Evolutionary conservation across 2,797 vertebrate genomes (phyloP), one percentile per base, ranked within the genome.

Genomic region (Falco naumanni): DNA sequence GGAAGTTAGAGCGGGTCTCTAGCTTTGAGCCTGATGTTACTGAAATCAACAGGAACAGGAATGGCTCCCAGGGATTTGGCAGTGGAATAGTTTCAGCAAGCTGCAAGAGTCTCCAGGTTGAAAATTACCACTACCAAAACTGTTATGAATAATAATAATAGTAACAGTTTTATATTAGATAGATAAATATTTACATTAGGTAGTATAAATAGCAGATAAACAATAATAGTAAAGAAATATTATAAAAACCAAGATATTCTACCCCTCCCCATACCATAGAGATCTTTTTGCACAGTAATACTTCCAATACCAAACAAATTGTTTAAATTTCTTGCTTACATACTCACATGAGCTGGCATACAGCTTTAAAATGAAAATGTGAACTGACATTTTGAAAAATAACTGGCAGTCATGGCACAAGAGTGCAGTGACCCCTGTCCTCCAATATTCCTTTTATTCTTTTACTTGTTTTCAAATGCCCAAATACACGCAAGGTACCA

Each of bases 381-480:
- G 31, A 95, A 77, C 53, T 54, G 64, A 64, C 33, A 63, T 84
- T 96, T 72, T 72, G 50, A 84, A 95, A 92, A 94, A 65, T 37
- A 93, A 60, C 34, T 57, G 81, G 83, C 64, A 93, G 45, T 53
- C 28, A 65, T 43, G 45, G 57, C 37, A 89, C 25, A 77, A 76
- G 24, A 96, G 65, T 53, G 34, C 86, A 66, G 37, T 77, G 51
- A 89, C 37, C 48, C 91, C 70, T 76, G 48, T 54, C 57, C 63
- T 85, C 39, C 22, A 71, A 31, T 19, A 83, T 82, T 89, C 16
- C 26, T 5, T 24, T 78, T 28, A 56, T 72, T 22, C 11, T 5
- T 37, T 64, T 41, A 18, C 51, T 65, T 48, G 68, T 64, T 71
- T 22, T 6, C 12, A 15, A 84, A 56, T 45, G 50, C 16, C 37